These are phyloP conservation scores for Reinhardtius hippoglossoides DNA, from an alignment of 2,113 vertebrate species.

Conservation along the genomic window DNA sequence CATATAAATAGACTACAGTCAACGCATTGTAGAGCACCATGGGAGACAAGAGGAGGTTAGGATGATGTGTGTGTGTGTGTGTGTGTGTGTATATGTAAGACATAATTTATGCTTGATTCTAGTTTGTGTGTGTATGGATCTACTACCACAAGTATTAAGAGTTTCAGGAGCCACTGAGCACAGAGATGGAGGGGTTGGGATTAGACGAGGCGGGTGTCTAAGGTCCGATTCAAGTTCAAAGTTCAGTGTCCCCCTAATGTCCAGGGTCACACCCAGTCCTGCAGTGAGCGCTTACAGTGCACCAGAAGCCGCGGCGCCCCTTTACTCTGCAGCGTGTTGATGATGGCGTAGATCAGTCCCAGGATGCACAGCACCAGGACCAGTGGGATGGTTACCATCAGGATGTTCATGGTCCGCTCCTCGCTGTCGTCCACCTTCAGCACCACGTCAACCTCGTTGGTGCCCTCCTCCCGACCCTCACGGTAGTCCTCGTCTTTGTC, in stretches of 20 bases:
- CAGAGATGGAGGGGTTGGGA: constrained; percentile 40
- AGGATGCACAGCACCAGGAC: constrained; percentile 93
- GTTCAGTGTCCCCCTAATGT: constrained; percentile 31
- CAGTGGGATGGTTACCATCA: constrained; percentile 91
- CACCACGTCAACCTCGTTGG: constrained; percentile 91
- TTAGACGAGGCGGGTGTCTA: constrained; percentile 42
- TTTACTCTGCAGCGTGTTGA: constrained; percentile 96
- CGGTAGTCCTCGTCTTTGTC: constrained; percentile 70
- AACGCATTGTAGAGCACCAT: constrained; percentile 86
- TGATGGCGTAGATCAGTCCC: constrained; percentile 90
- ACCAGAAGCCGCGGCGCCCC: constrained; percentile 91
- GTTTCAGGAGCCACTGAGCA: constrained; percentile 54
- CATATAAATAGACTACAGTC: constrained; percentile 80
- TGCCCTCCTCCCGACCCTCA: constrained; percentile 75
- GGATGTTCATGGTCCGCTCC: constrained; percentile 89
- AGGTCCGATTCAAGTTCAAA: constrained; percentile 56
- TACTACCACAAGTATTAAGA: constrained; percentile 53
- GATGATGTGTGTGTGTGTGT: constrained; percentile 37
- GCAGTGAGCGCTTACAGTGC: constrained; percentile 97
- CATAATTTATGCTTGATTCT: constrained; percentile 28
- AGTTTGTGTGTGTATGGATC: constrained; percentile 42
- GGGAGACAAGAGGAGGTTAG: constrained; percentile 63
- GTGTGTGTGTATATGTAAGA: constrained; percentile 26
- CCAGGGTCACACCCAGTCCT: constrained; percentile 94
- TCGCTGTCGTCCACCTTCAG: constrained; percentile 93